phyloP scores from a whole-genome alignment of 2,113 vertebrate species.

The Merops nubicus region DNA sequence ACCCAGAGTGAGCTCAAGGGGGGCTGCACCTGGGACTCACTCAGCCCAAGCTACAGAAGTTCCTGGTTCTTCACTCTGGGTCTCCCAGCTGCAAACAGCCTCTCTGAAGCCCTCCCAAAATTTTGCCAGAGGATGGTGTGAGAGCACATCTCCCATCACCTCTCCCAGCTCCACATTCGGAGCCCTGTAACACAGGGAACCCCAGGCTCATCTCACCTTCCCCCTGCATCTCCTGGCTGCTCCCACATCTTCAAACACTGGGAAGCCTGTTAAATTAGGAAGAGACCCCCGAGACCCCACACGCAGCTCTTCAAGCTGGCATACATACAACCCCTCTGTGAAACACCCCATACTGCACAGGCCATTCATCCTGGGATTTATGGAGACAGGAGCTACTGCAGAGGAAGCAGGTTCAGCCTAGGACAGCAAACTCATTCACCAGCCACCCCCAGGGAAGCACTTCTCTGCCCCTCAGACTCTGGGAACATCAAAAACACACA shows the following conservation, averaged over 20 bases:
- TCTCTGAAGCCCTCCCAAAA: background rate
- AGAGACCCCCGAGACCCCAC: background rate
- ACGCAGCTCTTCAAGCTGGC: background rate
- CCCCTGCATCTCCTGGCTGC: background rate
- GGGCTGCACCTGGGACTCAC: fast-evolving
- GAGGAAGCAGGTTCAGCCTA: conserved; percentile 12
- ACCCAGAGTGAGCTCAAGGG: fast-evolving
- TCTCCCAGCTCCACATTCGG: background rate
- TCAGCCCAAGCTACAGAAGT: background rate
- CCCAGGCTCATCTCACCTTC: background rate
- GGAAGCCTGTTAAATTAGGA: background rate
- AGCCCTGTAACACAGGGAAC: fast-evolving
- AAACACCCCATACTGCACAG: background rate
- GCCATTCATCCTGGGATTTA: background rate
- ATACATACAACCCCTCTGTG: fast-evolving
- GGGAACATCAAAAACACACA: background rate
- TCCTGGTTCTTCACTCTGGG: fast-evolving
- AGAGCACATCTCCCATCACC: background rate
- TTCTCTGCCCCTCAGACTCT: background rate
- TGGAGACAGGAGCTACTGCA: background rate
- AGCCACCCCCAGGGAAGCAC: background rate
- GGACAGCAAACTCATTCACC: background rate
- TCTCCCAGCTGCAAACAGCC: background rate
- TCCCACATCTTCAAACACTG: background rate
- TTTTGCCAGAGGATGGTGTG: fast-evolving